Conservation (phyloP, 2,888 invertebrate genomes). For the Melipona beecheii region DNA sequence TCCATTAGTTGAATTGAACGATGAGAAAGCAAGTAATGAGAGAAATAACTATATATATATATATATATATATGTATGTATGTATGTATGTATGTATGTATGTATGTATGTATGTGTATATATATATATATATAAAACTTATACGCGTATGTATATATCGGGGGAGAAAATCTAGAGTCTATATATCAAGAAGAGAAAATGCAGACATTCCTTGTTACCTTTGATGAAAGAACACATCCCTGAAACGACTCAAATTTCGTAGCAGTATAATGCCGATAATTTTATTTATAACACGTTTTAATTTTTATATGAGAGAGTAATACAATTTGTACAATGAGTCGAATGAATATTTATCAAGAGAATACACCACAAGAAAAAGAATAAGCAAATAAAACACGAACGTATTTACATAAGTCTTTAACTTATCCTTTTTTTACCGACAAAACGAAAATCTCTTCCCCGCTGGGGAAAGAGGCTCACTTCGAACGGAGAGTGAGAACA, state of each 20-base stretch:
- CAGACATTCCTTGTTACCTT: slow-evolving; percentile 68
- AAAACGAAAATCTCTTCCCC: slow-evolving; percentile 7
- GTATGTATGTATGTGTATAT: too few species aligned
- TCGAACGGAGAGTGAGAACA: background rate
- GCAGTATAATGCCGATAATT: slow-evolving; percentile 48
- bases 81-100: too few species aligned
- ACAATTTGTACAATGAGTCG: slow-evolving; percentile 77
- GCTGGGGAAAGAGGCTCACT: background rate
- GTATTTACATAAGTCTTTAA: slow-evolving; percentile 54
- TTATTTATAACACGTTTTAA: slow-evolving; percentile 66
- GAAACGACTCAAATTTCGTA: slow-evolving; percentile 57
- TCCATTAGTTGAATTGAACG: slow-evolving; percentile 69
- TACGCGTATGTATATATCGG: background rate
- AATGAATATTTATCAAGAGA: slow-evolving; percentile 77
- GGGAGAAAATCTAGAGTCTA: slow-evolving; percentile 25
- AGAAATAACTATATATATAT: background rate
- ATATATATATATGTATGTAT: too few species aligned
- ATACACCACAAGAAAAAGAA: slow-evolving; percentile 66
- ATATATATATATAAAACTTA: too few species aligned
- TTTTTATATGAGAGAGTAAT: slow-evolving; percentile 66
- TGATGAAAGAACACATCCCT: slow-evolving; percentile 7
- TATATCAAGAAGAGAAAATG: slow-evolving; percentile 29
- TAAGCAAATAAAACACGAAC: slow-evolving; percentile 64
- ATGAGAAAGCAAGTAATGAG: background rate
- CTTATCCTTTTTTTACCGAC: slow-evolving; percentile 48